phyloP scores from a whole-genome alignment of 2,888 invertebrate genomes.

The Archips crataeganus region DNA sequence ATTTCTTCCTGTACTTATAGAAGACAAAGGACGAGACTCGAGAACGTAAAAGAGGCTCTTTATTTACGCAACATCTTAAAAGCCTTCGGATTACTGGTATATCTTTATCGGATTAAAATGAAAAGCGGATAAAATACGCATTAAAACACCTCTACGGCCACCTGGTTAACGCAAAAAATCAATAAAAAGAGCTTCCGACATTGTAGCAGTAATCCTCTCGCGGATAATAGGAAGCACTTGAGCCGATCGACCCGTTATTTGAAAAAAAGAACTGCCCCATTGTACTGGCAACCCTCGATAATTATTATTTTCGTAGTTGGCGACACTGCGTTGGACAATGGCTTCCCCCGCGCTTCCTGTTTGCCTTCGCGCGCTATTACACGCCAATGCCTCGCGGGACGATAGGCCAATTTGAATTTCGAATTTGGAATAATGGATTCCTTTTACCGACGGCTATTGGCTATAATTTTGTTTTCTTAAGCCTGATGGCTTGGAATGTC shows the following conservation, averaged over 20 bases:
- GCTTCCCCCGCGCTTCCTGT: slow-evolving; percentile 80
- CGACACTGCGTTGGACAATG: slow-evolving; percentile 82
- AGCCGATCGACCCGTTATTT: slow-evolving; percentile 82
- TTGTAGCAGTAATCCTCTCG: slow-evolving; percentile 78
- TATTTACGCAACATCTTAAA: slow-evolving; percentile 26
- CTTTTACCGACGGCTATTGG: slow-evolving; percentile 67
- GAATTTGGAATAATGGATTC: slow-evolving; percentile 76
- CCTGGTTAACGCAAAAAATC: slow-evolving; percentile 72
- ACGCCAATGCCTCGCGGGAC: slow-evolving; percentile 79
- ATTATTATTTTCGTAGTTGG: slow-evolving; percentile 86
- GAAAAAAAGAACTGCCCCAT: slow-evolving; percentile 68
- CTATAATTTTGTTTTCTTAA: slow-evolving; percentile 71
- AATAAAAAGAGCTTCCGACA: slow-evolving; percentile 67
- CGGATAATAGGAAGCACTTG: slow-evolving; percentile 83
- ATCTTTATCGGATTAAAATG: slow-evolving; percentile 72
- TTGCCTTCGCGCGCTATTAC: slow-evolving; percentile 85
- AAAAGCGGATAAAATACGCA: slow-evolving; percentile 71
- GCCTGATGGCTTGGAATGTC: slow-evolving; percentile 46
- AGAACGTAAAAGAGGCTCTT: slow-evolving; percentile 33
- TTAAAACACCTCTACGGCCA: slow-evolving; percentile 76
- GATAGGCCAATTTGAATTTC: slow-evolving; percentile 84
- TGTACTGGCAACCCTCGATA: slow-evolving; percentile 80
- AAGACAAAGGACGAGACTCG: neutral
- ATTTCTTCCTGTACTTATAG: too few relatives aligned
- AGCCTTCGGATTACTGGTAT: slow-evolving; percentile 49